phyloP scores from a whole-genome alignment of 2,797 vertebrate species.

The Spheniscus humboldti region DNA sequence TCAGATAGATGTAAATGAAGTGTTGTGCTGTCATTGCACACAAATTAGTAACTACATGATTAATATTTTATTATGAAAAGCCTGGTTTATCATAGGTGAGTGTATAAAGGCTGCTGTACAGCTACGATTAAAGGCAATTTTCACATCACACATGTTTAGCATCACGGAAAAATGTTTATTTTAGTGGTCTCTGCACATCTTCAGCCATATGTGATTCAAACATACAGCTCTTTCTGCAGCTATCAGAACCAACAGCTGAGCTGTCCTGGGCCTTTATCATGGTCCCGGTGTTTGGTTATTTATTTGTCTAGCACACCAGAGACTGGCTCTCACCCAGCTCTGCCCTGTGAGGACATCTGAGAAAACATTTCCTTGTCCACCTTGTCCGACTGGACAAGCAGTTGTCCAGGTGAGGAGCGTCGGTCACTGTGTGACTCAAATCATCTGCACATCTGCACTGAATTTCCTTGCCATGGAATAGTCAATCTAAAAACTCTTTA shows the following conservation, averaged over 20 bases:
- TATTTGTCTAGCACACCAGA: background rate
- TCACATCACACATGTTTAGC: background rate
- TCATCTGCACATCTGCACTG: accelerated
- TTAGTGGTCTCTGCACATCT: background rate
- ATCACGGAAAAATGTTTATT: background rate
- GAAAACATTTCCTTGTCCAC: background rate
- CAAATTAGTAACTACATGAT: background rate
- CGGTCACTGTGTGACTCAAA: background rate
- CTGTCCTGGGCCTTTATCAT: background rate
- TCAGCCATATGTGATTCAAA: background rate
- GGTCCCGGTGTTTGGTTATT: background rate
- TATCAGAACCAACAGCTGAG: background rate
- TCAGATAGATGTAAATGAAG: constrained; percentile 1
- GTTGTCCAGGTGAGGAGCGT: background rate
- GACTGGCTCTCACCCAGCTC: background rate
- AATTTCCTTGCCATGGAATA: background rate
- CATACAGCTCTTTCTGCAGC: background rate
- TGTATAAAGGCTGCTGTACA: background rate
- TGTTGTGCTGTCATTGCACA: background rate
- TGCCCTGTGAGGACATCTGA: background rate
- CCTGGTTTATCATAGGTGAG: background rate
- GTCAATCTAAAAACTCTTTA: background rate
- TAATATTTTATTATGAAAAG: constrained; percentile 10
- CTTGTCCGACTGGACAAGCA: background rate
- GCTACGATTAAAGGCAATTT: background rate